Evolutionary conservation across 2,888 invertebrate species (phyloP), one percentile per base, ranked within the genome.

Genomic region (Tipula confusa): DNA sequence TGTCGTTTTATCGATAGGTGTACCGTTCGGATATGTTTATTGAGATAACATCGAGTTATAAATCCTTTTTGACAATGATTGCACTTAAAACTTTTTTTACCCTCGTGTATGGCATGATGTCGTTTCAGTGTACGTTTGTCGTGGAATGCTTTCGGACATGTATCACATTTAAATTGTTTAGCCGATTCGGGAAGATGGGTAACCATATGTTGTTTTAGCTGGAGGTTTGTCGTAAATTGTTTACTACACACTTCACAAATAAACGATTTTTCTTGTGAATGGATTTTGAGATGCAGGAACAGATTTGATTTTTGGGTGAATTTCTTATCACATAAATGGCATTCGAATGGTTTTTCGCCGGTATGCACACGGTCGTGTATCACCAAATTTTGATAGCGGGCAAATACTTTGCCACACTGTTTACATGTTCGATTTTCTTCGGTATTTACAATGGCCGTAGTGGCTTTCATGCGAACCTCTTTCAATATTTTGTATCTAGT

Each of bases 21-120:
- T 0, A 83, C 83, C 11, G 83, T 48, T 18, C 83, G 79, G 13
- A 84, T 84, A 80, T 84, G 84, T 9, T 29, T 82, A n/a, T 83
- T 84, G n/a, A 84, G 28, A 28, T 83, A 79, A n/a, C 29, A 43
- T 15, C 18, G 29, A 29, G 28, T 80, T 29, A 38, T 79, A 38
- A 84, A 84, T 1, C 15, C 84, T 38, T 83, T 84, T 13, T 29
- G 82, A 2, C 84, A 84, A 2, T 48, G 15, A 1, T 5, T 29
- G 28, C 84, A 84, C 15, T 29, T 64, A 18, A 82, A 48, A 33
- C 28, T 36, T 36, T 83, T 83, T 7, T 28, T 15, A 11, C 83
- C 83, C 11, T 38, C 83, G n/a, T 84, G 84, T 2, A 36, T 83
- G 7, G 36, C 83, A 13, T 48, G 18, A 31, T 83, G 83, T 9